These are phyloP conservation scores for Malacosoma neustria DNA, from an alignment of 2,888 invertebrate species.

Conservation along the genomic window DNA sequence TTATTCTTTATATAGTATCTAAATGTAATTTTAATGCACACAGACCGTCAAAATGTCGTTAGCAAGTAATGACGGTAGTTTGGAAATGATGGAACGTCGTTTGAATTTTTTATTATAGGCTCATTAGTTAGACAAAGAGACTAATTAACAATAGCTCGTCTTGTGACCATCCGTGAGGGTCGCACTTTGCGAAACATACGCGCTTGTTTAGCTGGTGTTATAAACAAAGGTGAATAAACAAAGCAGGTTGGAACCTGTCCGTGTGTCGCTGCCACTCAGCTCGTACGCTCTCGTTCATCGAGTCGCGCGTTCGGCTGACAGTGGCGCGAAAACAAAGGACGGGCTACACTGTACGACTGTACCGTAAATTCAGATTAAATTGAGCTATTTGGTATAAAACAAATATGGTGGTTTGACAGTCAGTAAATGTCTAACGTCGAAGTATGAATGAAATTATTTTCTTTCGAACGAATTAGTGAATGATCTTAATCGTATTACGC, in stretches of 20 bases:
- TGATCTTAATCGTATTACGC: slow-evolving; percentile 5
- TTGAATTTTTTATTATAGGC: background rate
- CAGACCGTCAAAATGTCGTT: background rate
- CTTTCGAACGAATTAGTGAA: background rate
- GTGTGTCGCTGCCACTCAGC: slow-evolving; percentile 9
- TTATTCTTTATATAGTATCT: too few relatives aligned
- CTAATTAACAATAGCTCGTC: too few relatives aligned
- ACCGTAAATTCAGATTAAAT: too few relatives aligned
- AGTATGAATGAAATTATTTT: slow-evolving; percentile 9
- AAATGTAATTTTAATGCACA: too few relatives aligned
- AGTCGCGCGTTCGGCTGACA: background rate
- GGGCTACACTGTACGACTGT: slow-evolving; percentile 8
- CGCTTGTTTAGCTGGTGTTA: too few relatives aligned
- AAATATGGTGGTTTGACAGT: slow-evolving; percentile 9
- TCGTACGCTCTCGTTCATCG: slow-evolving; percentile 5
- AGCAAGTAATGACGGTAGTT: background rate
- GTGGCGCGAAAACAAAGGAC: slow-evolving; percentile 6
- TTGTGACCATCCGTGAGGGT: too few relatives aligned
- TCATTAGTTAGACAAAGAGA: background rate
- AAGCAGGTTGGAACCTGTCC: slow-evolving; percentile 11
- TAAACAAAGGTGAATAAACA: slow-evolving; percentile 7
- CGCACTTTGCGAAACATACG: too few relatives aligned
- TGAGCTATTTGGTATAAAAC: slow-evolving; percentile 9
- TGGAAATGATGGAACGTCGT: background rate
- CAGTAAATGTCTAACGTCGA: slow-evolving; percentile 10